Percentiles rank a stretch among this genome's conserved stretches.
Evolutionary conservation across 2,797 vertebrate species (phyloP).

Genomic region (Taeniopygia guttata): DNA sequence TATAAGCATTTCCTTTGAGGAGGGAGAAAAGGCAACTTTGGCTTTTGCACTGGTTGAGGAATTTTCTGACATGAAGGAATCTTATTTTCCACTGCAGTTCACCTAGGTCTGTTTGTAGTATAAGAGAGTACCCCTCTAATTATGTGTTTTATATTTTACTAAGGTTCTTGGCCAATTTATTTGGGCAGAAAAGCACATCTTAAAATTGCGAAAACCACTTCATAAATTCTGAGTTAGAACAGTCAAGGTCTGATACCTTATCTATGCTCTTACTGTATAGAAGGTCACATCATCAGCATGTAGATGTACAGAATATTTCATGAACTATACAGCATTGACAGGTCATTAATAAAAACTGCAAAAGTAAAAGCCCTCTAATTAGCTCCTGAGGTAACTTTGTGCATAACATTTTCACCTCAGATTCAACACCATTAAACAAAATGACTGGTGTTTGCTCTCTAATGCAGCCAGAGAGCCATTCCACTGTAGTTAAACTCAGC

Average conservation of each 20-base stretch:
- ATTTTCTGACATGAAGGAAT: background rate
- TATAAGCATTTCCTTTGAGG: background rate
- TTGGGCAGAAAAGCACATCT: conserved; percentile 49
- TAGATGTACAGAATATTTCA: conserved; percentile 70
- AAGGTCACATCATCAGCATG: conserved; percentile 71
- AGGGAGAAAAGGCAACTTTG: background rate
- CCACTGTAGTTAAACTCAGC: conserved; percentile 68
- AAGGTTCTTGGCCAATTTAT: conserved; percentile 24
- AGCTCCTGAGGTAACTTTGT: conserved; percentile 75
- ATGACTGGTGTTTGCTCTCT: conserved; percentile 72
- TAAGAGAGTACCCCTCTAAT: background rate
- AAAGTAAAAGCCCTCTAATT: conserved; percentile 79
- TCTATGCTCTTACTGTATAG: conserved; percentile 62
- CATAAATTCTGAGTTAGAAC: conserved; percentile 61
- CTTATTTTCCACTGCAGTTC: background rate
- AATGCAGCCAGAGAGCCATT: conserved; percentile 67
- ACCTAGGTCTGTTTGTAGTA: background rate
- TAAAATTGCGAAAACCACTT: conserved; percentile 56
- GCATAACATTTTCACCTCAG: conserved; percentile 78
- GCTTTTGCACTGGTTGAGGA: background rate
- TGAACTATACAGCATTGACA: conserved; percentile 67
- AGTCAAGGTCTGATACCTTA: conserved; percentile 65
- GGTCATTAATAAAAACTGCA: conserved; percentile 77
- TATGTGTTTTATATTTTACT: background rate
- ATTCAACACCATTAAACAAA: conserved; percentile 80